These are phyloP conservation scores for Crotalus helleri DNA, from an alignment of 2,113 vertebrate genomes.

Conservation along the genomic window DNA sequence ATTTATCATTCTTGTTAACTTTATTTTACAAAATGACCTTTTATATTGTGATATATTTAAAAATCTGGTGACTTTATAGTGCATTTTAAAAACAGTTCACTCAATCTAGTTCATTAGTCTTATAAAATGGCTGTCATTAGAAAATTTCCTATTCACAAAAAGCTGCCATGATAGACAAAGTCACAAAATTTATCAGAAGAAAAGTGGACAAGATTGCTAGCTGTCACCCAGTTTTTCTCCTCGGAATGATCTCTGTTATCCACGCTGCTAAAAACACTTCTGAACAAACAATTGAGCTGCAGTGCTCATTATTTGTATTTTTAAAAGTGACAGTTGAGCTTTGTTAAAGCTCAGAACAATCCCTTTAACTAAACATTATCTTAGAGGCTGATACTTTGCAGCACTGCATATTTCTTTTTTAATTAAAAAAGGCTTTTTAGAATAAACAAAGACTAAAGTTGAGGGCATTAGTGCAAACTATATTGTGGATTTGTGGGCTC, in stretches of 20 bases:
- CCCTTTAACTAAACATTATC: not conserved
- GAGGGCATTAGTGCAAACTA: not conserved
- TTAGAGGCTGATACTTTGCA: not conserved
- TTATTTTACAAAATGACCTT: not conserved
- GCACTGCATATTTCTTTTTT: not conserved
- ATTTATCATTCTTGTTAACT: not conserved
- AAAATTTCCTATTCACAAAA: not conserved
- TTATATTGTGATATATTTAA: not conserved
- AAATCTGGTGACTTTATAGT: constrained; percentile 23
- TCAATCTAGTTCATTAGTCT: not conserved
- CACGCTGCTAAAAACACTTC: not conserved
- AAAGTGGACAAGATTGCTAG: not conserved
- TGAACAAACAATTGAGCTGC: not conserved
- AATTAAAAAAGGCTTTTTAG: not conserved
- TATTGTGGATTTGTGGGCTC: not conserved
- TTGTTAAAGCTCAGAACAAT: not conserved
- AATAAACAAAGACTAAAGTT: not conserved
- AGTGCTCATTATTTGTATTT: not conserved
- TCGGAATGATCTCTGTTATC: not conserved
- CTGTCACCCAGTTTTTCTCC: not conserved
- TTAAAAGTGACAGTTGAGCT: not conserved
- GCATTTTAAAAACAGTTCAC: not conserved
- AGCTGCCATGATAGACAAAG: not conserved
- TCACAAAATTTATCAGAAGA: not conserved
- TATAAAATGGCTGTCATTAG: not conserved